Percentiles rank a stretch among this genome's conserved stretches.
phyloP scores from a whole-genome alignment of 1,140 invertebrate genomes.

The Caerostris extrusa region DNA sequence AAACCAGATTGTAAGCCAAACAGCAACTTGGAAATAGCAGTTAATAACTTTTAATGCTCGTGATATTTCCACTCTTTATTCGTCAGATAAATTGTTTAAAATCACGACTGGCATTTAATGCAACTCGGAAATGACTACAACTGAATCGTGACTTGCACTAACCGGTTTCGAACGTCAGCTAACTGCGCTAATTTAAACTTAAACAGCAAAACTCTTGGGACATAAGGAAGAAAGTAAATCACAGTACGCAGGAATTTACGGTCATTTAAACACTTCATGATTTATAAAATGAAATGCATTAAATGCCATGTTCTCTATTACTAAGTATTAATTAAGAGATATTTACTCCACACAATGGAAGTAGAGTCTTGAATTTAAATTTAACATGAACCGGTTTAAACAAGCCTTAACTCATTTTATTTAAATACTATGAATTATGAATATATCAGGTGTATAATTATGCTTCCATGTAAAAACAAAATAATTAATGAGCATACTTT shows the following conservation, averaged over 20 bases:
- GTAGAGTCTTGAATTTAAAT: neutral
- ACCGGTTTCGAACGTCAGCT: neutral
- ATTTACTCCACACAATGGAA: neutral
- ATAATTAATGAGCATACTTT: too few species aligned
- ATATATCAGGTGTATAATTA: neutral
- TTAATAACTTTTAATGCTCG: neutral
- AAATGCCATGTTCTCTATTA: neutral
- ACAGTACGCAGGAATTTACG: neutral
- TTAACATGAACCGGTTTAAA: neutral
- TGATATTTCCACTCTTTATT: too few species aligned
- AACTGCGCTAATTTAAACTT: neutral
- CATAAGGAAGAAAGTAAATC: neutral
- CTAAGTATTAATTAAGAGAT: neutral
- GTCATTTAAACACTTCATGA: neutral
- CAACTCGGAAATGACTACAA: neutral
- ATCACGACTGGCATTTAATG: neutral
- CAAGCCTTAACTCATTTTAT: neutral
- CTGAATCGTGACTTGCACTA: neutral
- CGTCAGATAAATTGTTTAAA: neutral
- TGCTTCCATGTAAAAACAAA: too few species aligned
- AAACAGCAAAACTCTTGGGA: neutral
- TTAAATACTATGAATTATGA: neutral
- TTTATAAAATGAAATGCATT: slow-evolving; percentile 5
- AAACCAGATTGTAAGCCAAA: neutral
- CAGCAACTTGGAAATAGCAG: neutral